Evolutionary conservation across 2,888 invertebrate genomes (phyloP).

Genomic region (Cyclophora punctaria): DNA sequence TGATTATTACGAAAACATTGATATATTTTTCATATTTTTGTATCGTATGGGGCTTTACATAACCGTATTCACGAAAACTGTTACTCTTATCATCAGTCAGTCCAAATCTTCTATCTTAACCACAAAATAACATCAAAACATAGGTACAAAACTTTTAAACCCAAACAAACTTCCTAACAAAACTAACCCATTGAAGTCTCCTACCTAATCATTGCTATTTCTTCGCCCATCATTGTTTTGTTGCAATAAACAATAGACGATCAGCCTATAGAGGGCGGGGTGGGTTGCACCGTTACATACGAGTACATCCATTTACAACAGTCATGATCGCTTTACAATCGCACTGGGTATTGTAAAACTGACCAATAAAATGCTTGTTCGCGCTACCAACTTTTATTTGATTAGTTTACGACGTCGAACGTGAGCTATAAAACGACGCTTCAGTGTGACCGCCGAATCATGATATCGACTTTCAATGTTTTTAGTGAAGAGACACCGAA

Average conservation of each 20-base stretch:
- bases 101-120: too few species aligned
- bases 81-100: too few species aligned
- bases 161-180: too few species aligned
- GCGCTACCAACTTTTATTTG: constrained; percentile 70
- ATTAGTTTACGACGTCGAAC: constrained; percentile 56
- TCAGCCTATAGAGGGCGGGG: constrained; percentile 22
- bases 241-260: constrained; percentile 23
- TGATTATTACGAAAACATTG: too few species aligned
- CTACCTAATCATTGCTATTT: constrained; percentile 2
- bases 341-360: constrained; percentile 67
- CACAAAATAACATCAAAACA: background rate
- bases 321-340: constrained; percentile 48
- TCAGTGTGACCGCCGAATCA: too few species aligned
- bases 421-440: constrained; percentile 42
- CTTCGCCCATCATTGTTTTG: constrained; percentile 31
- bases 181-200: constrained; percentile 18
- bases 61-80: too few species aligned
- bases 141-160: background rate
- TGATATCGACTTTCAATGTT: too few species aligned
- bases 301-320: constrained; percentile 36
- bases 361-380: constrained; percentile 75
- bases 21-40: too few species aligned
- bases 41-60: too few species aligned
- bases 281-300: constrained; percentile 24
- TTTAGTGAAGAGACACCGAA: too few species aligned